A percentile compares a stretch with the other conserved stretches of the same genome.
These are phyloP conservation scores for Spea hammondii DNA, from an alignment of 2,797 vertebrate genomes.

Conservation along the genomic window DNA sequence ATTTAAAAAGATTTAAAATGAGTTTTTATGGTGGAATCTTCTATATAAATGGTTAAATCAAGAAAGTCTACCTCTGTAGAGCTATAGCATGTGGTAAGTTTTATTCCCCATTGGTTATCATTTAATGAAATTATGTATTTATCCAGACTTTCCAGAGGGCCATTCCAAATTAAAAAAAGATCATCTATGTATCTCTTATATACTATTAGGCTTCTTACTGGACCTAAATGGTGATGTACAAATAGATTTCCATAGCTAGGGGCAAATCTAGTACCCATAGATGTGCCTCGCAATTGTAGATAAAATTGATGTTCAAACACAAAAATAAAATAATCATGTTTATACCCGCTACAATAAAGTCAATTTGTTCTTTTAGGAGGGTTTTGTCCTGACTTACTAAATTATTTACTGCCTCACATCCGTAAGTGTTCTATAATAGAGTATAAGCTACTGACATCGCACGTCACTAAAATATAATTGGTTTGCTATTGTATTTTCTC, in stretches of 20 bases:
- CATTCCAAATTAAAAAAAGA: neutral
- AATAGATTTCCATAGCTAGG: neutral
- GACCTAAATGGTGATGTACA: neutral
- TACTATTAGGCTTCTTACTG: neutral
- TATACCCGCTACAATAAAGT: neutral
- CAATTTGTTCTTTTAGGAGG: neutral
- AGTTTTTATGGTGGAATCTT: neutral
- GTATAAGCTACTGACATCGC: neutral
- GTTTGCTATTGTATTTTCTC: neutral
- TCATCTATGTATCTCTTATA: neutral
- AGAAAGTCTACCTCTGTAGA: neutral
- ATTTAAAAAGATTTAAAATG: neutral
- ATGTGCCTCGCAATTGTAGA: neutral
- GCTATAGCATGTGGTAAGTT: neutral
- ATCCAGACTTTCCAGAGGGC: neutral
- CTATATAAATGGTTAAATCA: neutral
- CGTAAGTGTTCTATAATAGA: neutral
- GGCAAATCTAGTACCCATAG: neutral
- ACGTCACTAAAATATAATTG: neutral
- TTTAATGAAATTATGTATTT: neutral
- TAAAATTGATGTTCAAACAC: neutral
- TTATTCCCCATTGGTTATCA: neutral
- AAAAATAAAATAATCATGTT: neutral
- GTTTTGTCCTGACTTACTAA: neutral
- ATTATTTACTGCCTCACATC: neutral